Conservation (phyloP, 2,113 vertebrate species). For the Myrmecophaga tridactyla region DNA sequence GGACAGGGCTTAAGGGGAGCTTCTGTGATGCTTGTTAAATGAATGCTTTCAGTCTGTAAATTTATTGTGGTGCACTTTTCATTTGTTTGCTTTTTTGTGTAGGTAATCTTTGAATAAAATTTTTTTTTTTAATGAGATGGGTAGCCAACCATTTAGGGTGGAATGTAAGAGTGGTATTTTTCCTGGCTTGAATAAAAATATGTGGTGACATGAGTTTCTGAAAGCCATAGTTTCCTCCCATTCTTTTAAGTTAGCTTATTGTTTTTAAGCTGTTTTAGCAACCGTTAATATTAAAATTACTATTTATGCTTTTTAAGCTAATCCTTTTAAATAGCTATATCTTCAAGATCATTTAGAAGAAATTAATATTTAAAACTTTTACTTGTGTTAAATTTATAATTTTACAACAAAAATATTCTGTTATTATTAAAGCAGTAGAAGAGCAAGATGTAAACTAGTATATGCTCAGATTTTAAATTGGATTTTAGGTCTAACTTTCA, state of each 20-base stretch:
- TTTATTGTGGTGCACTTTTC: background rate
- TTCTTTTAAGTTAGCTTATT: background rate
- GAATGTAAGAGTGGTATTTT: background rate
- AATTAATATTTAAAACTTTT: slow-evolving; percentile 5
- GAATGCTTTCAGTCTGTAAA: background rate
- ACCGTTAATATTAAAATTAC: background rate
- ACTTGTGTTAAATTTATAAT: slow-evolving; percentile 4
- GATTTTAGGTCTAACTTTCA: background rate
- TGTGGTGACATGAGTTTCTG: background rate
- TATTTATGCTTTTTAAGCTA: background rate
- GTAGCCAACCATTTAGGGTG: no score
- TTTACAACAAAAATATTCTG: background rate
- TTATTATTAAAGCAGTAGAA: background rate
- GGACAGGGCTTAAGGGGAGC: background rate
- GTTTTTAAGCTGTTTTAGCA: background rate
- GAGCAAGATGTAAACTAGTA: background rate
- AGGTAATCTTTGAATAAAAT: no score
- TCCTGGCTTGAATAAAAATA: background rate
- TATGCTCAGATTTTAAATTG: background rate
- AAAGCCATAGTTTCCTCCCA: background rate
- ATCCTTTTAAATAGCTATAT: background rate
- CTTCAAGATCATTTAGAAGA: background rate
- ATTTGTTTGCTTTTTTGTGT: background rate
- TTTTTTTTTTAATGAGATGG: no score
- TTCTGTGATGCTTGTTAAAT: background rate